A percentile compares a stretch with the other conserved stretches of the same genome.
These are phyloP conservation scores for Hermodice carunculata DNA, from an alignment of 2,888 invertebrate genomes.

Conservation along the genomic window DNA sequence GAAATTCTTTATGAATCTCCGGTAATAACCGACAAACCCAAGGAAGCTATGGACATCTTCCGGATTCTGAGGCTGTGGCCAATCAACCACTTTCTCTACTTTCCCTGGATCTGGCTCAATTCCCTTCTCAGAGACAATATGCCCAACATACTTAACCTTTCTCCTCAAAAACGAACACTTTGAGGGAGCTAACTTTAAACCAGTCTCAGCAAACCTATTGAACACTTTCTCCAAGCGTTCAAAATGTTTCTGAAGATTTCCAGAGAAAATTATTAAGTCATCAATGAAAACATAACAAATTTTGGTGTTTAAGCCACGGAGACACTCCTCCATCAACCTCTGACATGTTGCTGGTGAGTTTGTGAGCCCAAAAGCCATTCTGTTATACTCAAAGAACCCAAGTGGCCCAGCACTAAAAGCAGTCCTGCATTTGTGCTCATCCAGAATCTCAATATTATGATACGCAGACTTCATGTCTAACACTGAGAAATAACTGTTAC, in stretches of 20 bases:
- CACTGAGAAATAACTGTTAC: no score
- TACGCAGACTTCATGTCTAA: no score
- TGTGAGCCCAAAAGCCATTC: no score
- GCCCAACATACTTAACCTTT: constrained; percentile 4
- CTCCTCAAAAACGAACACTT: constrained; percentile 23
- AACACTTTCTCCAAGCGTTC: constrained; percentile 29
- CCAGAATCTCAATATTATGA: no score
- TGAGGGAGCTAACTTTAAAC: constrained; percentile 25
- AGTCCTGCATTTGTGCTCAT: no score
- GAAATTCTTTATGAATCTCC: constrained; percentile 14
- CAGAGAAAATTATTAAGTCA: constrained; percentile 39
- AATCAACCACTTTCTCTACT: not conserved
- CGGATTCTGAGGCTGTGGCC: not conserved
- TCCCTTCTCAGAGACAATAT: constrained; percentile 10
- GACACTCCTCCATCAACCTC: no score
- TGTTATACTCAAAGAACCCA: no score
- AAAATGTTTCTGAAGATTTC: constrained; percentile 26
- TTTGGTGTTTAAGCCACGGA: no score
- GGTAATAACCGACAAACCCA: constrained; percentile 8
- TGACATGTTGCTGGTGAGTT: no score
- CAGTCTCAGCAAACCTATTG: constrained; percentile 9
- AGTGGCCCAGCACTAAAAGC: no score
- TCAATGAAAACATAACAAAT: constrained; percentile 37
- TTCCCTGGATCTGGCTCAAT: not conserved
- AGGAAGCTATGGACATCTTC: not conserved